phyloP scores from a whole-genome alignment of 2,888 invertebrate genomes.

The Polydrusus tereticollis region DNA sequence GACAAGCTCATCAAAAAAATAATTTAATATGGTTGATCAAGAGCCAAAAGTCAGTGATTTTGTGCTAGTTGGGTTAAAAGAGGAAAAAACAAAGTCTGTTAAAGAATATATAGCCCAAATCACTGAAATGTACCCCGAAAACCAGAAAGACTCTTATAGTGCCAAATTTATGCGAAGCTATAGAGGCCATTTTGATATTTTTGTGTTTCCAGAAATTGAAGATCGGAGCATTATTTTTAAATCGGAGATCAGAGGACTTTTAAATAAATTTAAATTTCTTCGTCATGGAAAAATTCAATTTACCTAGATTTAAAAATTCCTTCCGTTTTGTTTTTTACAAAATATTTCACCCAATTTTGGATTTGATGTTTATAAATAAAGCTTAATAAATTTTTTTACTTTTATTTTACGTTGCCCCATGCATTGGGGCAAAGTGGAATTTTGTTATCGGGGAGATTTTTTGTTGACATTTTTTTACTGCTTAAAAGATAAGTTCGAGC shows the following conservation, averaged over 20 bases:
- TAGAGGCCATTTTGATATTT: no score
- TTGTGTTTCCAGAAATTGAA: conserved; percentile 2
- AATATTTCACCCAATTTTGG: background rate
- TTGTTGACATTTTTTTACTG: no score
- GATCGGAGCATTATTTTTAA: background rate
- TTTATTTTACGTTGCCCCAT: background rate
- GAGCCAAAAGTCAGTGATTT: background rate
- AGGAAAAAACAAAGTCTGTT: background rate
- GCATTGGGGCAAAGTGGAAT: background rate
- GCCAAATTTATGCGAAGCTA: background rate
- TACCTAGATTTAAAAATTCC: conserved; percentile 5
- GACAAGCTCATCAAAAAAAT: background rate
- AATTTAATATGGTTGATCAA: background rate
- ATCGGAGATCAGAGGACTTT: background rate
- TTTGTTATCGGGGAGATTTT: background rate
- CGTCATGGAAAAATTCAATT: conserved; percentile 13
- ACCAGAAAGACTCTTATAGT: background rate
- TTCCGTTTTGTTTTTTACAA: no score
- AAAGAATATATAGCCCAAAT: background rate
- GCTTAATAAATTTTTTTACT: background rate
- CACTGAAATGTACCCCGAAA: background rate
- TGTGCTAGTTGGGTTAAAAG: background rate
- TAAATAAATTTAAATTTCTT: background rate
- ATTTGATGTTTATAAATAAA: background rate
- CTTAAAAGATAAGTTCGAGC: no score